Base-by-base conservation (phyloP, 2,888 invertebrate genomes). In the Phania funesta region DNA sequence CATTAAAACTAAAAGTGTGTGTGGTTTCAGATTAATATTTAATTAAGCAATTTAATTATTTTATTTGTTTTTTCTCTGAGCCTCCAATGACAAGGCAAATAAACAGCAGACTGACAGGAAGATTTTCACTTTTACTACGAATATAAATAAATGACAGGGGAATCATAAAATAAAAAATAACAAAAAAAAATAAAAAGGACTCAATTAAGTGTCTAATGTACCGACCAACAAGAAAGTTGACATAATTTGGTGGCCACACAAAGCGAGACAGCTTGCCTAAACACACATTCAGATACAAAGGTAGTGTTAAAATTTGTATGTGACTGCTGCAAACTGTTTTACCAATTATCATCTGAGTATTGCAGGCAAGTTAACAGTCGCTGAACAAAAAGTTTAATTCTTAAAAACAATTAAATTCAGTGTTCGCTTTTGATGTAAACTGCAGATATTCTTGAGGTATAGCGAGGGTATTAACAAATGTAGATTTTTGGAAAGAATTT, bases 381-480 rank as follows among this genome's bases (percentile, higher is more conserved):
- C 41, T 73, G 52, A 64, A 73, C 41, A 29, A 56, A 20, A 29
- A n/a, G 13, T 62, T 54, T 68, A 62, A 32, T 18, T 62, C 20
- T 7, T 6, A 16, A 44, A 20, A 22, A 44, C 52, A 71, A 44
- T 50, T 64, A n/a, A 64, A 22, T 18, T 73, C 20, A 35, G 8
- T 64, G 13, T 64, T 54, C 46, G 54, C 11, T 54, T 64, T 46
- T 46, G 35, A 16, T 24, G 5, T 38, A 52, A 60, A 50, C 38
- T 8, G 16, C 6, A 38, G 35, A 18, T 56, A 7, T 29, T n/a
- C n/a, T n/a, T n/a, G n/a, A n/a, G n/a, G n/a, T n/a, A n/a, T n/a
- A n/a, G n/a, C n/a, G n/a, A n/a, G n/a, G n/a, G n/a, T n/a, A n/a
- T n/a, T n/a, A n/a, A n/a, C n/a, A n/a, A n/a, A n/a, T n/a, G n/a